Percentiles rank a stretch among this genome's conserved stretches.
Evolutionary conservation across 2,113 vertebrate genomes (phyloP).

Genomic region (Channa maculata): DNA sequence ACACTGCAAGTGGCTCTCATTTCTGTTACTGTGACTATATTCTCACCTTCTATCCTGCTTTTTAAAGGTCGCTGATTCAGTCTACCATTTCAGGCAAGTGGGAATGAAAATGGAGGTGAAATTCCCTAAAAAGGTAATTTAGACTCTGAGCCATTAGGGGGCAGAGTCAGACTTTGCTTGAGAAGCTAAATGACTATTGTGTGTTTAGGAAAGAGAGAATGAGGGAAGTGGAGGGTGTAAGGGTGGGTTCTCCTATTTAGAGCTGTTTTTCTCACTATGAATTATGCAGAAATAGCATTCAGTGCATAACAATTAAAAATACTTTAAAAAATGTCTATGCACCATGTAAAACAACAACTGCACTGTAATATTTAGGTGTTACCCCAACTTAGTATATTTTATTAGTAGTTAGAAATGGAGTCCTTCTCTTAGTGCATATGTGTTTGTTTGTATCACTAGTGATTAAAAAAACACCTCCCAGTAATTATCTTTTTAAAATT

Average conservation of each 20-base stretch:
- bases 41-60: background rate
- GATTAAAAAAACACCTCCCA: background rate
- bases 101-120: background rate
- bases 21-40: background rate
- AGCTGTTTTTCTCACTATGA: conserved; percentile 5
- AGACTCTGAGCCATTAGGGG: conserved; percentile 62
- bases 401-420: background rate
- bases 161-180: conserved; percentile 63
- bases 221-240: background rate
- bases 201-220: background rate
- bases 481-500: background rate
- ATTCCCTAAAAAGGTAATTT: conserved; percentile 22
- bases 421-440: background rate
- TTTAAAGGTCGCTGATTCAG: background rate
- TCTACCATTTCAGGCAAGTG: background rate
- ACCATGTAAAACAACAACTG: background rate
- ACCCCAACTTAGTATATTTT: background rate
- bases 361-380: conserved; percentile 5
- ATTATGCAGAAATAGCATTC: conserved; percentile 11
- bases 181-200: background rate
- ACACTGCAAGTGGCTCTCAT: too few relatives aligned
- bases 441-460: background rate
- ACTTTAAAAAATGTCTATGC: too few relatives aligned
- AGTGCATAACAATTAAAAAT: background rate
- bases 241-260: conserved; percentile 13